phyloP scores from a whole-genome alignment of 2,113 vertebrate genomes.

The Benthochromis sp. region DNA sequence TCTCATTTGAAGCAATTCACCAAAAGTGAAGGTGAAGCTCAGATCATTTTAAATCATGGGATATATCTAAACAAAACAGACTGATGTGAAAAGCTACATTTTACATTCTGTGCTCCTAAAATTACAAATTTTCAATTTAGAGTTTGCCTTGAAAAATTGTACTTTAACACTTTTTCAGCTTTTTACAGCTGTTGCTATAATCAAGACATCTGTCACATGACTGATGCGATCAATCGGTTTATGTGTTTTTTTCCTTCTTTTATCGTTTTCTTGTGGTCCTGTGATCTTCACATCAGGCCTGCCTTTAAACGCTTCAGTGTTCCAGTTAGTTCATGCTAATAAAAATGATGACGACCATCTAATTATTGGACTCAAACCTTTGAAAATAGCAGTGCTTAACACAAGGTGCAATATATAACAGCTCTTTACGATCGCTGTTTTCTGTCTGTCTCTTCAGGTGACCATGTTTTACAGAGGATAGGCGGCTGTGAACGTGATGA shows the following conservation, averaged over 20 bases:
- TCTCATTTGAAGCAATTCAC: neutral
- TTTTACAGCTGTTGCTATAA: too few species aligned
- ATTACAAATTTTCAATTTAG: neutral
- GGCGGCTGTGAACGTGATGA: rapidly evolving
- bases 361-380: neutral
- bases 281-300: neutral
- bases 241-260: too few species aligned
- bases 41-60: neutral
- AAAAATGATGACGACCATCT: rapidly evolving
- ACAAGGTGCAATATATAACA: too few species aligned
- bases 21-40: neutral
- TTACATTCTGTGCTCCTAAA: neutral
- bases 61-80: neutral
- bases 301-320: neutral
- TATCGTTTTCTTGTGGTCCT: neutral
- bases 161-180: neutral
- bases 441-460: neutral
- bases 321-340: neutral
- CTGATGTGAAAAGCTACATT: neutral
- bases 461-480: neutral
- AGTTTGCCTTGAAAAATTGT: neutral
- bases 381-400: neutral
- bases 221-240: too few species aligned
- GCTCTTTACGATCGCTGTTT: neutral
- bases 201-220: too few species aligned